phyloP scores from a whole-genome alignment of 2,113 vertebrate genomes.

The Gallinago jamesoni region DNA sequence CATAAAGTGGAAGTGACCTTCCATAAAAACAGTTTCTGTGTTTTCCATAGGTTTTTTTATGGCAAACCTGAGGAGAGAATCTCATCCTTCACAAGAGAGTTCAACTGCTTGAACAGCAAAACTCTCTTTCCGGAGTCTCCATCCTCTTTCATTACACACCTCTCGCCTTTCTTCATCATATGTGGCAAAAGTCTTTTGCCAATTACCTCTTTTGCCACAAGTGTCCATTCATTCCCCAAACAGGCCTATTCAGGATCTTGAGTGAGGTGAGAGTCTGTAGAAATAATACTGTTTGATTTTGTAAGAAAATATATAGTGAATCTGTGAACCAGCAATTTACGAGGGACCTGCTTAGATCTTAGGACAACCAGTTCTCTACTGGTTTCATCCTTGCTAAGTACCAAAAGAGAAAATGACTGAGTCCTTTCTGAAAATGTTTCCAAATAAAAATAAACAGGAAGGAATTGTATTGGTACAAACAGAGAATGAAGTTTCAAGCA shows the following conservation, averaged over 20 bases:
- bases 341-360: neutral
- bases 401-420: neutral
- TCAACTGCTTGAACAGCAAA: neutral
- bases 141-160: neutral
- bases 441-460: neutral
- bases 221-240: neutral
- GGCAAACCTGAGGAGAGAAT: neutral
- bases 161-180: neutral
- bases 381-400: neutral
- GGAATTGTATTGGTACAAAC: neutral
- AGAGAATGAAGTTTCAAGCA: neutral
- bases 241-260: fast-evolving
- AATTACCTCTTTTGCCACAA: neutral
- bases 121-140: neutral
- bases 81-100: neutral
- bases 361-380: neutral
- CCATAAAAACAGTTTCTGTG: neutral
- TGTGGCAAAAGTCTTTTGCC: neutral
- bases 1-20: neutral
- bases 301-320: neutral
- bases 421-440: neutral
- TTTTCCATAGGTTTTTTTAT: neutral
- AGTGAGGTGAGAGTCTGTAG: neutral
- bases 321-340: neutral
- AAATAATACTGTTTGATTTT: neutral